phyloP scores from a whole-genome alignment of 2,113 vertebrate genomes.

The Narcine bancroftii region DNA sequence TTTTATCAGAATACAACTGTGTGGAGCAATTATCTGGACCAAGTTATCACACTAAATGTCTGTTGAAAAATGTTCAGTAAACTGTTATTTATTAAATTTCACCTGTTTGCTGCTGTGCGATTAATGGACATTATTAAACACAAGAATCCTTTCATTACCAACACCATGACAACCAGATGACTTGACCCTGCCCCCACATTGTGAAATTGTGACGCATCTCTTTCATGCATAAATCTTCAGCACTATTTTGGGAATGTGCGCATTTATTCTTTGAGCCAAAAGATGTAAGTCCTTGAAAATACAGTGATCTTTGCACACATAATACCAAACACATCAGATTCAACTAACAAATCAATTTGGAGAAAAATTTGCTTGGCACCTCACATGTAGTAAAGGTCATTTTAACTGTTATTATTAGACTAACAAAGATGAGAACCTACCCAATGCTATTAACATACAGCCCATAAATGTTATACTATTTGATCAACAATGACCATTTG shows the following conservation, averaged over 20 bases:
- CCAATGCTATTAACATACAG: neutral
- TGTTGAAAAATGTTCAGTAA: neutral
- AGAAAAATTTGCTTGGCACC: neutral
- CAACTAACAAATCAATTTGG: neutral
- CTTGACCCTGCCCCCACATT: neutral
- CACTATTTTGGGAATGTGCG: neutral
- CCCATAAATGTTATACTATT: neutral
- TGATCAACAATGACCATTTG: neutral
- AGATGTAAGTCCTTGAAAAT: neutral
- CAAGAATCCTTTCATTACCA: neutral
- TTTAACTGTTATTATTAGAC: neutral
- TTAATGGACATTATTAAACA: neutral
- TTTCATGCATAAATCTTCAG: neutral
- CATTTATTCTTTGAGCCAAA: neutral
- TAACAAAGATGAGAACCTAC: neutral
- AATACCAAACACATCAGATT: neutral
- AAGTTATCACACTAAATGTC: neutral
- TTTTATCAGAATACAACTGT: no score
- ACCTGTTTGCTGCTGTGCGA: neutral
- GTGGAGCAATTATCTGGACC: no score
- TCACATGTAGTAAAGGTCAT: neutral
- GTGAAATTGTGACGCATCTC: neutral
- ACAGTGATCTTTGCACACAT: neutral
- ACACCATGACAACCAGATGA: constrained; percentile 1
- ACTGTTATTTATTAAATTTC: neutral